These are phyloP conservation scores for Lamproptera curius DNA, from an alignment of 2,888 invertebrate species.

Conservation along the genomic window DNA sequence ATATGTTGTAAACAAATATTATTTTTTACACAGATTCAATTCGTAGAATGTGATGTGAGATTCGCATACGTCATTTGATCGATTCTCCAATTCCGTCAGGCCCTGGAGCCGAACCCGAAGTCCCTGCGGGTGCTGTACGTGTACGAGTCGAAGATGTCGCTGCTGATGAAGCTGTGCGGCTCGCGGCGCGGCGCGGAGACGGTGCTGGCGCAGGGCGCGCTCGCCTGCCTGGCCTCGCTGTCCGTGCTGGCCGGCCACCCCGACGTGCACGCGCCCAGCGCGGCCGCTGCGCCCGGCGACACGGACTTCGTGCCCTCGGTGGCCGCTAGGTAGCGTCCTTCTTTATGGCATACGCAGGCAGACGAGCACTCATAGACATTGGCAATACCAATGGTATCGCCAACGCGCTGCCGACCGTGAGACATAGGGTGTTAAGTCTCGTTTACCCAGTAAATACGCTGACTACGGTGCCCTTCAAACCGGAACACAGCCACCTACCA, in stretches of 20 bases:
- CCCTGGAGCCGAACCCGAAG: conserved; percentile 82
- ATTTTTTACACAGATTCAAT: no score
- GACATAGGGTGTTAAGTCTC: no score
- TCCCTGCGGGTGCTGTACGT: conserved; percentile 88
- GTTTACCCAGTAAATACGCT: no score
- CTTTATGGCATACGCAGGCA: no score
- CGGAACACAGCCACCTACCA: no score
- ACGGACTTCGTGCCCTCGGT: conserved; percentile 54
- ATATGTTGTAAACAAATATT: no score
- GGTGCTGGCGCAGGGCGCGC: conserved; percentile 85
- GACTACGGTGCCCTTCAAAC: no score
- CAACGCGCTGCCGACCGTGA: no score
- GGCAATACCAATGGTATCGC: no score
- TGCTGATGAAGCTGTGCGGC: conserved; percentile 84
- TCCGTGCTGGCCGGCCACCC: conserved; percentile 85
- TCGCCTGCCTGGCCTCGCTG: conserved; percentile 82
- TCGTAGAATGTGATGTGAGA: no score
- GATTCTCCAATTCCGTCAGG: conserved; percentile 36
- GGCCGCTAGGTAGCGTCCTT: conserved; percentile 54
- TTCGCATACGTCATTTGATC: no score
- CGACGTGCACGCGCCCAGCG: conserved; percentile 67
- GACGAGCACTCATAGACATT: no score
- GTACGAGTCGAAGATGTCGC: conserved; percentile 92
- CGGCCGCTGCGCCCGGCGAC: conserved; percentile 29
- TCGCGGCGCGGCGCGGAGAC: conserved; percentile 84